Evolutionary conservation across 2,888 invertebrate species (phyloP).

Genomic region (Chloroclysta siterata): DNA sequence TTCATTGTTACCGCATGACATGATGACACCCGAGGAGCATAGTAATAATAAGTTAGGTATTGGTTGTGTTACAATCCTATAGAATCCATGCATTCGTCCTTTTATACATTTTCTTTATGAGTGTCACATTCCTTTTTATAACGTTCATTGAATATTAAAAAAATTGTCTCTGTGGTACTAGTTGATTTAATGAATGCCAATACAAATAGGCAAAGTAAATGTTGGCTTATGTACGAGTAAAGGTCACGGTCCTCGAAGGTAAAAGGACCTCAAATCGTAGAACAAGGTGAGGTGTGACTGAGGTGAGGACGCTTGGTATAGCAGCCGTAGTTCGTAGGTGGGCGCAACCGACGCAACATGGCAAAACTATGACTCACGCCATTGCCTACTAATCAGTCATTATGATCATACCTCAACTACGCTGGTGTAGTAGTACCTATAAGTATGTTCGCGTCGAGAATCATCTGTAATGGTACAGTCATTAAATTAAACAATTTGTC

Average conservation of each 20-base stretch:
- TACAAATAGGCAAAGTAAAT: slow-evolving; percentile 28
- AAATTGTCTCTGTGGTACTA: neutral
- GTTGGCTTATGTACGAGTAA: slow-evolving; percentile 41
- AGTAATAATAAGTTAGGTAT: slow-evolving; percentile 50
- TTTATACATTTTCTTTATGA: slow-evolving; percentile 19
- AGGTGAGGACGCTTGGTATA: slow-evolving; percentile 49
- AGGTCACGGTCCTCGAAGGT: slow-evolving; percentile 58
- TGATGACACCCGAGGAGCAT: slow-evolving; percentile 54
- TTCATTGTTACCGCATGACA: slow-evolving; percentile 51
- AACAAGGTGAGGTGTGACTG: slow-evolving; percentile 49
- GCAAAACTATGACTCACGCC: slow-evolving; percentile 38
- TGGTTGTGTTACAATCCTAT: slow-evolving; percentile 53
- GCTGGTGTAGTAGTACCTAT: slow-evolving; percentile 10
- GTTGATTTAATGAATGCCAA: slow-evolving; percentile 19
- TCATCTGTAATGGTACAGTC: no score
- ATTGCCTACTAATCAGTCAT: slow-evolving; percentile 39
- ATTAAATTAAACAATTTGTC: no score
- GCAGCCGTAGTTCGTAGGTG: slow-evolving; percentile 34
- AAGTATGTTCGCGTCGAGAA: neutral
- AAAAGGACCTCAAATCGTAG: slow-evolving; percentile 52
- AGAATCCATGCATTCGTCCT: slow-evolving; percentile 50
- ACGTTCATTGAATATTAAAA: neutral
- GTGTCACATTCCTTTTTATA: neutral
- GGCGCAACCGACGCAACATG: slow-evolving; percentile 42
- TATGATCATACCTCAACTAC: slow-evolving; percentile 39